A percentile compares a stretch with the other conserved stretches of the same genome.
Conservation (phyloP, 2,888 invertebrate species). For the Pyrrhia umbra region DNA sequence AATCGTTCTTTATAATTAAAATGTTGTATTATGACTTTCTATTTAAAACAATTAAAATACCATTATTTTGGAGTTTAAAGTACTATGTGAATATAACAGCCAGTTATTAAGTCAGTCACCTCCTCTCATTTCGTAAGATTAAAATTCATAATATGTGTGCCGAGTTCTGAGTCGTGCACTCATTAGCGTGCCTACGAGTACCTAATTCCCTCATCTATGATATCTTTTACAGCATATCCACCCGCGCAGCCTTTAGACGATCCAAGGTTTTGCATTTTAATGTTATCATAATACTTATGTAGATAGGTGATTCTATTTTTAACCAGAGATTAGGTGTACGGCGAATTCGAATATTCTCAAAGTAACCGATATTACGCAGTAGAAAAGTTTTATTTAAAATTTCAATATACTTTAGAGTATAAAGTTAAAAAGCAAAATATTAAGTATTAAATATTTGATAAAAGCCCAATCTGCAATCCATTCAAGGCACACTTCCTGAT, state of each 20-base stretch:
- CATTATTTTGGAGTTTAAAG: neutral
- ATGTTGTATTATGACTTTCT: neutral
- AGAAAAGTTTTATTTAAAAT: too few relatives aligned
- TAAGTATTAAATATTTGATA: slow-evolving; percentile 1
- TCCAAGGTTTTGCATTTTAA: slow-evolving; percentile 31
- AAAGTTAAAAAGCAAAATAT: too few relatives aligned
- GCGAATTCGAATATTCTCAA: neutral
- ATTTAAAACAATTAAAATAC: neutral
- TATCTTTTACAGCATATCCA: slow-evolving; percentile 21
- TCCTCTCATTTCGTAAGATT: neutral
- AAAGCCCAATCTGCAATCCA: neutral
- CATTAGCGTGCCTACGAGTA: slow-evolving; percentile 25
- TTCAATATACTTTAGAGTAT: too few relatives aligned
- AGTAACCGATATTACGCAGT: neutral
- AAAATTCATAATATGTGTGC: slow-evolving; percentile 6
- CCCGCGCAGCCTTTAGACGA: neutral
- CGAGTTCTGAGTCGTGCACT: neutral
- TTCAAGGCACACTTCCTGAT: slow-evolving; percentile 19
- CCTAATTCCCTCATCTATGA: slow-evolving; percentile 5
- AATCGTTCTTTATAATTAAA: slow-evolving; percentile 9
- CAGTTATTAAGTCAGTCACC: slow-evolving; percentile 6
- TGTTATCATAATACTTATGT: slow-evolving; percentile 1
- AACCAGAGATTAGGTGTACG: neutral
- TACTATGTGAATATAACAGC: neutral
- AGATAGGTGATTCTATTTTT: neutral